Base-by-base conservation (phyloP, 1,140 invertebrate genomes). In the Musca domestica region DNA sequence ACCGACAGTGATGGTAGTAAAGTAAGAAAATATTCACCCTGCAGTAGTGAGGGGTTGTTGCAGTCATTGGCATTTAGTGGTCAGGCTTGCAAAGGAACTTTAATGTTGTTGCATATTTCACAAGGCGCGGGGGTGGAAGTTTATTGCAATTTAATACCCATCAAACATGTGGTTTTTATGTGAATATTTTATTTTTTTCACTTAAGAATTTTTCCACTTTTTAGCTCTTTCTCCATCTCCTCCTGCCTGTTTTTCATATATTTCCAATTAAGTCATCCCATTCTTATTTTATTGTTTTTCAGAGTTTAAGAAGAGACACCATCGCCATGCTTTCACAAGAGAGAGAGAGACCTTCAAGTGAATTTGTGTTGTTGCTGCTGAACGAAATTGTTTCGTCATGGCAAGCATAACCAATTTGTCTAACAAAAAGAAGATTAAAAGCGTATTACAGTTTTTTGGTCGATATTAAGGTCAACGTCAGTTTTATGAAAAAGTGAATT, bases 71-170 rank as follows among this genome's bases (percentile, higher is more conserved):
- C 48, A 51, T 19, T 19, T 19, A 19, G 20, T 10, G 17, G n/a
- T 19, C 48, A 19, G 20, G n/a, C 20, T 19, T n/a, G 2, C 48
- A 20, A 51, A 22, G 9, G 17, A 51, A 10, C 48, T 19, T 19
- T 20, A 48, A 46, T 79, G 74, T 77, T 78, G 75, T 79, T 73
- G 77, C 77, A 79, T 71, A 79, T 77, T 75, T 70, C 10, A 12
- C 5, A 41, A 12, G 34, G n/a, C 9, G 63, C 19, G 25, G 25
- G 41, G 56, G n/a, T 61, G 56, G 71, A 67, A 72, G 74, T 73
- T 71, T 72, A 76, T 79, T 79, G 74, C 75, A 79, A 76, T 79
- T 79, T 78, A 79, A 79, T 79, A 71, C 70, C 67, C 61, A 49
- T 34, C 27, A 51, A 54, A 51, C 64, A 66, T 66, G 64, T 66